A percentile compares a stretch with the other conserved stretches of the same genome.
These are phyloP conservation scores for Himalopsyche japonica DNA, from an alignment of 2,888 invertebrate species.

Conservation along the genomic window DNA sequence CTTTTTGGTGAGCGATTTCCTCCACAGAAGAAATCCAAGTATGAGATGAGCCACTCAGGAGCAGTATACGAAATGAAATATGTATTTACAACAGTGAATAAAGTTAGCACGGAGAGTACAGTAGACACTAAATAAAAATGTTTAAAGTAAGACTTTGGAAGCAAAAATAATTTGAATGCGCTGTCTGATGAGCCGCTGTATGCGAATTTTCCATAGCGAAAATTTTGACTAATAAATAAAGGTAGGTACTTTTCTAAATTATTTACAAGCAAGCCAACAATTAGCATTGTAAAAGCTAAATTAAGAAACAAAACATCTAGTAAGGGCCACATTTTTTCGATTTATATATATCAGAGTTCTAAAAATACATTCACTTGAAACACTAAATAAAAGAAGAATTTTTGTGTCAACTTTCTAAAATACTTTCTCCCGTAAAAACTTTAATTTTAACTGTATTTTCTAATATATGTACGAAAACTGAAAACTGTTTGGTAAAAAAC, in stretches of 20 bases:
- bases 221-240: slow-evolving; percentile 64
- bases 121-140: slow-evolving; percentile 80
- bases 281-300: slow-evolving; percentile 54
- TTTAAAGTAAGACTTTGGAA: slow-evolving; percentile 79
- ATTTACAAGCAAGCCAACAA: slow-evolving; percentile 66
- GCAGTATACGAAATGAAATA: slow-evolving; percentile 57
- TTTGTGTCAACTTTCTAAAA: background rate
- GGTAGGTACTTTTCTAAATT: slow-evolving; percentile 70
- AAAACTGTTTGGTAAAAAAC: too few species aligned
- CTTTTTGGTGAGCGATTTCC: slow-evolving; percentile 56
- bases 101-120: slow-evolving; percentile 56
- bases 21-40: slow-evolving; percentile 56
- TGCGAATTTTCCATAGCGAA: slow-evolving; percentile 75
- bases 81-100: slow-evolving; percentile 55
- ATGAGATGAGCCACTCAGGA: slow-evolving; percentile 53
- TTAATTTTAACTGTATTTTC: too few species aligned
- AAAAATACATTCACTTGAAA: background rate
- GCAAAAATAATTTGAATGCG: slow-evolving; percentile 47
- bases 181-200: slow-evolving; percentile 53
- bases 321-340: slow-evolving; percentile 49
- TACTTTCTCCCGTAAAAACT: background rate
- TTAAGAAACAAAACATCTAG: slow-evolving; percentile 54
- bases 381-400: background rate
- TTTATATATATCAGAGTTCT: background rate
- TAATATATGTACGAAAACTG: too few species aligned